Evolutionary conservation across 1,140 invertebrate genomes (phyloP).

Genomic region (Andricus grossulariae): DNA sequence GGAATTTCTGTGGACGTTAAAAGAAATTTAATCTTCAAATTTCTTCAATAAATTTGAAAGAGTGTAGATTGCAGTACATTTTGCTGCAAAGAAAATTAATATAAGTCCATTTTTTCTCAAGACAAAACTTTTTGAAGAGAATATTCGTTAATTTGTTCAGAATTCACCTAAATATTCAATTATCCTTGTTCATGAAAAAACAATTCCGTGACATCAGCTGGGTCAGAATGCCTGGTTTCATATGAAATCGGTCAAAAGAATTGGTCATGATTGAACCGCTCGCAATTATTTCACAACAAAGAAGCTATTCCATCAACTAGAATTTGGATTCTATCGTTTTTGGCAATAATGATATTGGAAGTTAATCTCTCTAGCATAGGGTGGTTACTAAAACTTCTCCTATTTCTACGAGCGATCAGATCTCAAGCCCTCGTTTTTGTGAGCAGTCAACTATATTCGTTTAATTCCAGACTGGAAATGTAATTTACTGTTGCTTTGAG

Average conservation of each 20-base stretch:
- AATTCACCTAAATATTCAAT: too few relatives aligned
- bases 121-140: too few relatives aligned
- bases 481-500: conserved; percentile 66
- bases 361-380: conserved; percentile 2
- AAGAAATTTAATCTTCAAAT: too few relatives aligned
- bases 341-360: neutral
- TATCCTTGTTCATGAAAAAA: too few relatives aligned
- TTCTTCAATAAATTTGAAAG: too few relatives aligned
- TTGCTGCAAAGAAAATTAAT: too few relatives aligned
- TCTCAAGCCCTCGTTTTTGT: neutral
- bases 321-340: conserved; percentile 22
- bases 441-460: conserved; percentile 58
- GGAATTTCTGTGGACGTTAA: too few relatives aligned
- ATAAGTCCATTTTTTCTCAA: too few relatives aligned
- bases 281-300: neutral
- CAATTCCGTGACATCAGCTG: too few relatives aligned
- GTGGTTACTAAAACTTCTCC: neutral
- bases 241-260: neutral
- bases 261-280: neutral
- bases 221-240: too few relatives aligned
- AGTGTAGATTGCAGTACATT: too few relatives aligned
- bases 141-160: too few relatives aligned
- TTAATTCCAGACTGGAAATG: conserved; percentile 64
- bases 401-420: conserved; percentile 2
- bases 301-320: neutral